Conservation (phyloP, 2,888 invertebrate genomes). For the Amphipyra tragopoginis region DNA sequence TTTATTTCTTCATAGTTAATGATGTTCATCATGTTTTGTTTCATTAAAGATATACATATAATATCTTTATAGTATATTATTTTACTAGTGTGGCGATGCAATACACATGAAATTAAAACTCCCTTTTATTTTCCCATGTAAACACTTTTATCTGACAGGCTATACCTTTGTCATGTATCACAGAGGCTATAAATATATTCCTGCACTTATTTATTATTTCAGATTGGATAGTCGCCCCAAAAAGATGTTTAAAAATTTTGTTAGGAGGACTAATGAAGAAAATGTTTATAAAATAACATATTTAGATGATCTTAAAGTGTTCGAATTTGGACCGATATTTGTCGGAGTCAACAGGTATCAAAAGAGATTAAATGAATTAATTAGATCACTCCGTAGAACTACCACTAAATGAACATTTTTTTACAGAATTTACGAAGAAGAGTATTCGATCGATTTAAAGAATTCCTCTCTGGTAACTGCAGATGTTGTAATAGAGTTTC, state of each 20-base stretch:
- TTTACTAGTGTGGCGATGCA: too few species aligned
- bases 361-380: too few species aligned
- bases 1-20: too few species aligned
- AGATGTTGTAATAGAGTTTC: slow-evolving; percentile 82
- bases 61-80: too few species aligned
- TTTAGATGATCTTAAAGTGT: slow-evolving; percentile 82
- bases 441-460: slow-evolving; percentile 84
- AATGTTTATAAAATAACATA: slow-evolving; percentile 81
- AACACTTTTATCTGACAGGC: neutral
- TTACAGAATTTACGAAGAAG: slow-evolving; percentile 84
- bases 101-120: too few species aligned
- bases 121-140: too few species aligned
- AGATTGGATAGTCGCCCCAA: slow-evolving; percentile 85
- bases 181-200: neutral
- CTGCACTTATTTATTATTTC: slow-evolving; percentile 38
- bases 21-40: too few species aligned
- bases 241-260: slow-evolving; percentile 85
- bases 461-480: slow-evolving; percentile 89
- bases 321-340: slow-evolving; percentile 86
- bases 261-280: slow-evolving; percentile 78
- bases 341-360: slow-evolving; percentile 76
- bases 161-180: neutral
- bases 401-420: neutral
- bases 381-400: too few species aligned
- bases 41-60: too few species aligned